phyloP scores from a whole-genome alignment of 2,888 invertebrate species.

The Drosophila quinaria region DNA sequence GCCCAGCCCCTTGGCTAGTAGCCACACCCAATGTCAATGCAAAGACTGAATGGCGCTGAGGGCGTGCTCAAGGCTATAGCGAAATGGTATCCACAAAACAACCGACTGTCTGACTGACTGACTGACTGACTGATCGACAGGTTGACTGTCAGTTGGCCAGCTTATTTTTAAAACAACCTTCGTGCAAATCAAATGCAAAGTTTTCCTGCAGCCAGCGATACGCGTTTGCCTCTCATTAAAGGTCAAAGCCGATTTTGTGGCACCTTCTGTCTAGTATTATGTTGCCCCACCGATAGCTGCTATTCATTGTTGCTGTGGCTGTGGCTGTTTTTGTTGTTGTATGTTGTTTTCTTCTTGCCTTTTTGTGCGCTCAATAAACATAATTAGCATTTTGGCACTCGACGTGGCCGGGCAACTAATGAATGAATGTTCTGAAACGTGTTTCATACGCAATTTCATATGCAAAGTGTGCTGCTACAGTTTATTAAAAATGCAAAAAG shows the following conservation, averaged over 20 bases:
- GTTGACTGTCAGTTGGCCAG: conserved; percentile 43
- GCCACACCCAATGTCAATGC: conserved; percentile 74
- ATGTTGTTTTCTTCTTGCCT: conserved; percentile 36
- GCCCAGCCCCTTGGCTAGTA: conserved; percentile 48
- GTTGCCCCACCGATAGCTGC: conserved; percentile 8
- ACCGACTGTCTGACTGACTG: conserved; percentile 30
- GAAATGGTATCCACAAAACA: conserved; percentile 47
- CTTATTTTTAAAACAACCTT: conserved; percentile 79
- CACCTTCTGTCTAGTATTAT: conserved; percentile 33
- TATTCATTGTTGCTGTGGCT: neutral
- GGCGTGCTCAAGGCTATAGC: conserved; percentile 73
- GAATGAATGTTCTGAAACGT: conserved; percentile 69
- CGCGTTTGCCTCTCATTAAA: conserved; percentile 71
- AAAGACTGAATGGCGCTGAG: conserved; percentile 59
- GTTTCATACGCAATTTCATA: conserved; percentile 57
- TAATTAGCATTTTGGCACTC: conserved; percentile 79
- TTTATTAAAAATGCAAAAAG: conserved; percentile 78
- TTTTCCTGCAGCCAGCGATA: conserved; percentile 58
- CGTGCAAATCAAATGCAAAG: conserved; percentile 76
- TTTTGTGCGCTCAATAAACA: conserved; percentile 72
- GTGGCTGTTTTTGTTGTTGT: conserved; percentile 30
- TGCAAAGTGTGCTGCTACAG: conserved; percentile 68
- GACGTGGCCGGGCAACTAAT: conserved; percentile 69
- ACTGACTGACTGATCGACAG: conserved; percentile 62
- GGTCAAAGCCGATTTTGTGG: conserved; percentile 75